These are phyloP conservation scores for Ptilonorhynchus violaceus DNA, from an alignment of 2,113 vertebrate genomes.

Conservation along the genomic window DNA sequence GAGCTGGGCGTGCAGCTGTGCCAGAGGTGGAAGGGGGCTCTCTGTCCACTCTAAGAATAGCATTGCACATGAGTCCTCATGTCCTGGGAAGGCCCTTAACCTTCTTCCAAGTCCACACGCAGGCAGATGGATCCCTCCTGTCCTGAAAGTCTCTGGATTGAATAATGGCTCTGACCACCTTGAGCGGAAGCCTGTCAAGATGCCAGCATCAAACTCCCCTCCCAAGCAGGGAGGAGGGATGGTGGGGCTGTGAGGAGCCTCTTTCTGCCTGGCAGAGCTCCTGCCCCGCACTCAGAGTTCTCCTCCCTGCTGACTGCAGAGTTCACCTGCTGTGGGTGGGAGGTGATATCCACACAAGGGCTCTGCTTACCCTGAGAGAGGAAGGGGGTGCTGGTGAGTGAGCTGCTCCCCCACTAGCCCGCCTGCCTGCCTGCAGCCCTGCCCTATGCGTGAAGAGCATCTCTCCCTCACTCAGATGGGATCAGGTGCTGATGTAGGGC, in stretches of 20 bases:
- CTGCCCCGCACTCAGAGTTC: not conserved
- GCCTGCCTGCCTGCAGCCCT: not conserved
- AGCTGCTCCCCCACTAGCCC: not conserved
- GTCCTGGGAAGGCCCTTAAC: not conserved
- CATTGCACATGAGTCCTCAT: not conserved
- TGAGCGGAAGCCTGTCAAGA: not conserved
- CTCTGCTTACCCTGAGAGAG: not conserved
- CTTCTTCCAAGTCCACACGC: not conserved
- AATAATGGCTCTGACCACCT: not conserved
- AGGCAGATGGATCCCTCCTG: not conserved
- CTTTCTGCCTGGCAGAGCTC: not conserved
- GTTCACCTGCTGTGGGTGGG: not conserved
- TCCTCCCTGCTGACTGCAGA: not conserved
- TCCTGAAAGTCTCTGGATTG: not conserved
- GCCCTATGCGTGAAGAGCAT: not conserved
- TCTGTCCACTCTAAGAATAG: not conserved
- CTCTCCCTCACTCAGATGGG: not conserved
- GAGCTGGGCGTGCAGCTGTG: not conserved
- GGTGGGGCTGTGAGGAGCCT: not conserved
- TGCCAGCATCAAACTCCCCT: not conserved
- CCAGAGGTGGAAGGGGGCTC: not conserved
- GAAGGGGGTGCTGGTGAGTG: not conserved
- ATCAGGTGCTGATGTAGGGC: fast-evolving
- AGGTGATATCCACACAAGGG: not conserved
- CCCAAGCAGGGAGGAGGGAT: not conserved